Evolutionary conservation across 1,140 invertebrate species (phyloP), one percentile per base, ranked within the genome.

Genomic region (Drosophila subpulchrella): DNA sequence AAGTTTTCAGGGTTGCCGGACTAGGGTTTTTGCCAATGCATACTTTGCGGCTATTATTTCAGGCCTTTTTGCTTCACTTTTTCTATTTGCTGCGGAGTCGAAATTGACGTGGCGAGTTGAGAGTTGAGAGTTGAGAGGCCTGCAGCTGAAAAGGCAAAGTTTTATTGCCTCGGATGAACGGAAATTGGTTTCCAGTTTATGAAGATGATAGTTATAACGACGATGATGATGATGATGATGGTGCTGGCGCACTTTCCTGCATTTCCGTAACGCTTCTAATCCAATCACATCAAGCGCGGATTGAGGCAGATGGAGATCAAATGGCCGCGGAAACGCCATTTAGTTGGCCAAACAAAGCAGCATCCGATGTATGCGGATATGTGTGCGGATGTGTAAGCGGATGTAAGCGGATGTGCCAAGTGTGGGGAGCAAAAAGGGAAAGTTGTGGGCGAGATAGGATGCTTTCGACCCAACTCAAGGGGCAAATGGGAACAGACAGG

Each of bases 11-110:
- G 50, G 42, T 51, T 55, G 61, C 61, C 30, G 53, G 20, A 60
- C 39, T 15, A 44, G 39, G 61, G 30, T 65, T 75, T 72, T 72
- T 73, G 55, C 76, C 77, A 60, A 80, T 74, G 77, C 81, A 84
- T 78, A 81, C 81, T 84, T 81, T 84, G 81, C 77, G 81, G 77
- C 81, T 74, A 81, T 78, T 83, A 83, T 80, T 70, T 77, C 57
- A 70, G 74, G 76, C 54, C 72, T 34, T 60, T 48, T 63, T 63
- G 62, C 17, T 15, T 11, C 17, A 10, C 7, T 15, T 51, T 63
- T 62, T 30, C 32, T 6, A 32, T 11, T 13, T 51, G 34, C 34
- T 20, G 11, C 24, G 36, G 32, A 32, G 34, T 38, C 39, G 42
- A 59, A 62, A 48, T 47, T 66, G 51, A 76, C 63, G 78, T 75